Conservation (phyloP, 2,888 invertebrate genomes). For the Acrobasis repandana region DNA sequence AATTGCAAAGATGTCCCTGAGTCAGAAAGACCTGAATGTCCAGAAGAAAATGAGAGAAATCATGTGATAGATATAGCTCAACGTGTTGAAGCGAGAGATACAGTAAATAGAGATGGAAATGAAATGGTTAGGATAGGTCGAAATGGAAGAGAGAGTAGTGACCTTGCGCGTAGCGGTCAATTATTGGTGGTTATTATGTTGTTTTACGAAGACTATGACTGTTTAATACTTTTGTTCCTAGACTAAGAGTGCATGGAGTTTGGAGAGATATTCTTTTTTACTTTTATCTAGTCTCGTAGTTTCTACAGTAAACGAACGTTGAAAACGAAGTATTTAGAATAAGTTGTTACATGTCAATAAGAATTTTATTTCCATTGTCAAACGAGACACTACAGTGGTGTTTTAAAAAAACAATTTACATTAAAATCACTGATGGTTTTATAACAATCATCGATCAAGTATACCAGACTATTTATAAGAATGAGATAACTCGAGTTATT, state of each 20-base stretch:
- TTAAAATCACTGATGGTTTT: no score
- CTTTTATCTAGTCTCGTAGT: conserved; percentile 16
- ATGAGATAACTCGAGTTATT: no score
- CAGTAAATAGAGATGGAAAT: conserved; percentile 37
- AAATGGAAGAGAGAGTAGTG: conserved; percentile 61
- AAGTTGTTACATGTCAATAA: conserved; percentile 22
- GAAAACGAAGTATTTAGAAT: conserved; percentile 23
- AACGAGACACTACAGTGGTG: background rate
- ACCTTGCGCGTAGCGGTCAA: conserved; percentile 59
- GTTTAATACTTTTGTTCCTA: conserved; percentile 54
- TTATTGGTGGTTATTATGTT: conserved; percentile 65
- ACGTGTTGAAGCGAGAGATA: conserved; percentile 24
- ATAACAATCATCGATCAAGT: no score
- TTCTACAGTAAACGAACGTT: conserved; percentile 24
- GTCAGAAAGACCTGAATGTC: conserved; percentile 15
- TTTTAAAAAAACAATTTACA: background rate
- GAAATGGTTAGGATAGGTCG: conserved; percentile 46
- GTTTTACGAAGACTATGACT: conserved; percentile 53
- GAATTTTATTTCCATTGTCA: background rate
- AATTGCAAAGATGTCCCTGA: background rate
- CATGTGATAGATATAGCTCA: conserved; percentile 28
- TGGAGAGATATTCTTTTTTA: conserved; percentile 26
- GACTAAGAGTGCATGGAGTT: conserved; percentile 36
- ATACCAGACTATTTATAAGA: no score
- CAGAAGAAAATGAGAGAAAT: conserved; percentile 28